These are phyloP conservation scores for Glareola pratincola DNA, from an alignment of 2,113 vertebrate genomes.

Conservation along the genomic window DNA sequence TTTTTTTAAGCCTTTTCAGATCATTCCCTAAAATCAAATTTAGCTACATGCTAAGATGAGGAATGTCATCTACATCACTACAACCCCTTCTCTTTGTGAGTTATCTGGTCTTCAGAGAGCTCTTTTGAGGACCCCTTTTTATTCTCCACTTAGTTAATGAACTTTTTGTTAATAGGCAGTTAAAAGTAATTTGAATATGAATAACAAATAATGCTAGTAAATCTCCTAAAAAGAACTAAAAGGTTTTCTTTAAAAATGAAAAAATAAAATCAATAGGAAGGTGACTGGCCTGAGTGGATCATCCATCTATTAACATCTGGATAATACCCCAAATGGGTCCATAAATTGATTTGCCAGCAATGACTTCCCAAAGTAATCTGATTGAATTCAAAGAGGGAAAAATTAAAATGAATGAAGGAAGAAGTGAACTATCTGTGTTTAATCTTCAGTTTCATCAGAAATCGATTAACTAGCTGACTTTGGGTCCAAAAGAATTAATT, in stretches of 20 bases:
- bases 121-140: neutral
- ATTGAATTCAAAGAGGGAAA: slow-evolving; percentile 72
- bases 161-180: neutral
- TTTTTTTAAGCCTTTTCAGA: neutral
- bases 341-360: slow-evolving; percentile 73
- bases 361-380: slow-evolving; percentile 68
- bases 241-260: neutral
- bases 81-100: neutral
- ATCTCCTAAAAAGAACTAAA: slow-evolving; percentile 6
- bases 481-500: slow-evolving; percentile 88
- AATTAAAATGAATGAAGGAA: slow-evolving; percentile 76
- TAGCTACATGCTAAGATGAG: neutral
- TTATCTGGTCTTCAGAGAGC: neutral
- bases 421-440: slow-evolving; percentile 82
- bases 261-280: neutral
- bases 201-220: slow-evolving; percentile 38
- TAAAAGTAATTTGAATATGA: slow-evolving; percentile 31
- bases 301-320: slow-evolving; percentile 67
- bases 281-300: slow-evolving; percentile 22
- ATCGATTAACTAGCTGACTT: slow-evolving; percentile 86
- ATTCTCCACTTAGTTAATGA: neutral
- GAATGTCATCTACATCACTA: neutral
- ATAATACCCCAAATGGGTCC: slow-evolving; percentile 51
- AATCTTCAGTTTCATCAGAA: slow-evolving; percentile 88
- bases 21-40: slow-evolving; percentile 1